Evolutionary conservation across 2,888 invertebrate genomes (phyloP), one percentile per base, ranked within the genome.

Genomic region (Chymomyza amoena): DNA sequence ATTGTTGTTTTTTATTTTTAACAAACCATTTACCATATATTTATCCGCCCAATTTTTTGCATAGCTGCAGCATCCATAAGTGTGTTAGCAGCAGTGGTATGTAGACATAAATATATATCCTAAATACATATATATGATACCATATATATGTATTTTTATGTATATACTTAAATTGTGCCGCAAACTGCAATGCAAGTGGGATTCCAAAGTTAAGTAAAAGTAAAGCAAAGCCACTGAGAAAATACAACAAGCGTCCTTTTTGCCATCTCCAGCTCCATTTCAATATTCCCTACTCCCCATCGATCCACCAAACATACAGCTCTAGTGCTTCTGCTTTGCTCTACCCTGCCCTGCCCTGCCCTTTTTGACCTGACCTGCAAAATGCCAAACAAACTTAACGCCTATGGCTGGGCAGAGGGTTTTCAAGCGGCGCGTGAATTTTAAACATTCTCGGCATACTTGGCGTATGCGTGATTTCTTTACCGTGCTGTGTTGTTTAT

Each of bases 391-490:
- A 45, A 45, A 45, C 13, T 45, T 45, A 45, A 45, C 39, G 39
- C 39, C 39, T 45, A 45, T 13, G 13, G 39, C 39, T 45, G 39
- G 39, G 39, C 10, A 10, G 39, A 45, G 39, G 13, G 39, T 4
- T 45, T 45, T 45, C 10, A 45, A 45, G 39, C 39, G 13, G 39
- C 39, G 39, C 13, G 39, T 45, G 39, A 45, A 45, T 45, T 45
- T 45, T 13, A 45, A 45, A 13, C 39, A 45, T 45, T 45, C 45
- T 50, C 51, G 20, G 59, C 32, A n/a, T 64, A 32, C 70, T 15
- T 54, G 56, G 36, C 67, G 64, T 68, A 76, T 68, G 61, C 54
- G 75, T 73, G 75, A 66, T 69, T 73, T 74, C 54, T 28, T 59
- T 39, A 25, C 39, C 4, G 39, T 2, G 39, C 39, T 13, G 39